These are phyloP conservation scores for Pangasius macronema DNA, from an alignment of 2,797 vertebrate genomes.

Conservation along the genomic window DNA sequence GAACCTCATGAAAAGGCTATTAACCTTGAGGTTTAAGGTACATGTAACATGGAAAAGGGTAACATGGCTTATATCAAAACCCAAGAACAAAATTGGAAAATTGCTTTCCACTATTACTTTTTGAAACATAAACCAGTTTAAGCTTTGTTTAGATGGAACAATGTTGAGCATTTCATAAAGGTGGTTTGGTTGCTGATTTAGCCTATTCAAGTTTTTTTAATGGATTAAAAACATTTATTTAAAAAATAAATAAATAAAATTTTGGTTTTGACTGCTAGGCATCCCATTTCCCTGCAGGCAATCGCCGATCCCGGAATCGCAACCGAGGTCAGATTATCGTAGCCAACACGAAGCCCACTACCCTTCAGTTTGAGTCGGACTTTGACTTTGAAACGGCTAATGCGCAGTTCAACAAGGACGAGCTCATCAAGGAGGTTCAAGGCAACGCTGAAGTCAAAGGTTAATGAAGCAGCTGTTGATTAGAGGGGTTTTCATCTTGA, in stretches of 20 bases:
- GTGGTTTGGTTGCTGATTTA: not conserved
- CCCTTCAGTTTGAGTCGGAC: conserved; percentile 93
- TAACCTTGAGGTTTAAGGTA: not conserved
- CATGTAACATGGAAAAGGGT: no score
- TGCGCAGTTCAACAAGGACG: conserved; percentile 93
- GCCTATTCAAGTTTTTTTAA: not conserved
- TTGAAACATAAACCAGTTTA: not conserved
- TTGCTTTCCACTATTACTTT: not conserved
- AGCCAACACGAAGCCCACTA: conserved; percentile 70
- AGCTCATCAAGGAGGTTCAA: conserved; percentile 85
- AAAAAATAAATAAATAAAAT: not conserved
- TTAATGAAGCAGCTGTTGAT: conserved; percentile 49
- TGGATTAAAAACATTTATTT: not conserved
- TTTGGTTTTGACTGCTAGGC: not conserved
- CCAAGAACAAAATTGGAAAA: not conserved
- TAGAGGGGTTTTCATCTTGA: not conserved
- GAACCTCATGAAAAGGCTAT: not conserved
- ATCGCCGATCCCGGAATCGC: conserved; percentile 84
- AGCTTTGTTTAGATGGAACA: not conserved
- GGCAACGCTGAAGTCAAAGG: conserved; percentile 83
- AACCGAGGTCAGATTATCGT: conserved; percentile 85
- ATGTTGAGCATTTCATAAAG: not conserved
- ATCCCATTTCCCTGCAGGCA: conserved; percentile 69
- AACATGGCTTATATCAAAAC: not conserved
- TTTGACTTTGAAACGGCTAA: conserved; percentile 98